Conservation (phyloP, 2,888 invertebrate species). For the Stomorhina lunata region DNA sequence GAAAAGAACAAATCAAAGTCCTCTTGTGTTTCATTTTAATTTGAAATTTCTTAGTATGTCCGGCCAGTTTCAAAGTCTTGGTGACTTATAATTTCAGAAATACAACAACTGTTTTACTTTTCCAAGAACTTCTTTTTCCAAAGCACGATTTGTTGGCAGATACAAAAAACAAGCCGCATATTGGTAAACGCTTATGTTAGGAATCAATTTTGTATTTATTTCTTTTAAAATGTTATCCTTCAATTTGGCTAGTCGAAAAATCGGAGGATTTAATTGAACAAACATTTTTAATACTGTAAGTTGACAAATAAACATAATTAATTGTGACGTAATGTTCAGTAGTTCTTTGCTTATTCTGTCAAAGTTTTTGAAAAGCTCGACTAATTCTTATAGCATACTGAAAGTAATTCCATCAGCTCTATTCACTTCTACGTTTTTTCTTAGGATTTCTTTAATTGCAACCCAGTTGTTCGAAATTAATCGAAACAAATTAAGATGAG, state of each 20-base stretch:
- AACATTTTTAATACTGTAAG: too few relatives aligned
- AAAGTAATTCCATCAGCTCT: not conserved
- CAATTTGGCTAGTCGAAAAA: too few relatives aligned
- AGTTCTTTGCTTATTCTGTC: not conserved
- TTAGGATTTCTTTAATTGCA: not conserved
- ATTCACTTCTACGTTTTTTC: not conserved
- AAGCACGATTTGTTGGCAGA: too few relatives aligned
- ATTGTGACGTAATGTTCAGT: not conserved
- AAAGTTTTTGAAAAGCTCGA: not conserved
- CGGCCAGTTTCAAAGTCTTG: not conserved
- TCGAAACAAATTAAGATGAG: not conserved
- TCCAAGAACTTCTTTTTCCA: not conserved
- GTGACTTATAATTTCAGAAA: not conserved
- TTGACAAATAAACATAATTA: too few relatives aligned
- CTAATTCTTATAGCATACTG: not conserved
- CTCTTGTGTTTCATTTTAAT: not conserved
- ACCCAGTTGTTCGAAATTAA: not conserved
- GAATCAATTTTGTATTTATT: not conserved
- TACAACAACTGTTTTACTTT: not conserved
- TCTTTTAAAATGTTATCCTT: too few relatives aligned
- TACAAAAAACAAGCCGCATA: not conserved
- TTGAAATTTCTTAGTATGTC: not conserved
- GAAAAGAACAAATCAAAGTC: constrained; percentile 14
- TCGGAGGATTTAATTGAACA: too few relatives aligned
- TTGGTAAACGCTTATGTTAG: not conserved